Percentiles rank a stretch among this genome's conserved stretches.
Evolutionary conservation across 2,888 invertebrate species (phyloP).

Genomic region (Melipona bicolor): DNA sequence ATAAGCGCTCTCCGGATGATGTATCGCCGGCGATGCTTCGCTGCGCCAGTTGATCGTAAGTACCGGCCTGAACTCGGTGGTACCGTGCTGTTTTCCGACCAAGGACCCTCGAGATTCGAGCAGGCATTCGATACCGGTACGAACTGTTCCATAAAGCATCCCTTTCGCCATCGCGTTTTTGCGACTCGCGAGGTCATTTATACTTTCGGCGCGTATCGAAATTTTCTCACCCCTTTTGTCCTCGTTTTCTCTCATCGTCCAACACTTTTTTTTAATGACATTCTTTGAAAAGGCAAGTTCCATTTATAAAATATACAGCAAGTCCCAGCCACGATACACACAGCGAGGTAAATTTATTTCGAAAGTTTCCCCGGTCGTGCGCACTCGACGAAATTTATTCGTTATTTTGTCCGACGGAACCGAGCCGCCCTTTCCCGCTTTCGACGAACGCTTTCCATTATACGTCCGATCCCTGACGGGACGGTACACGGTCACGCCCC

Average conservation of each 20-base stretch:
- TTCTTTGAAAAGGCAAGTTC: not conserved
- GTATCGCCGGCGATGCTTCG: conserved; percentile 75
- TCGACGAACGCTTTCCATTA: conserved; percentile 55
- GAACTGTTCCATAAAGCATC: conserved; percentile 38
- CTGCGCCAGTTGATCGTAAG: conserved; percentile 73
- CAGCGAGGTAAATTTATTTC: not conserved
- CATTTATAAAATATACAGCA: not conserved
- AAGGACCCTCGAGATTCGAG: conserved; percentile 59
- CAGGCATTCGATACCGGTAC: conserved; percentile 45
- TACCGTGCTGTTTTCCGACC: conserved; percentile 57
- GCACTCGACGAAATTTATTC: conserved; percentile 27
- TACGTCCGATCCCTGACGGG: conserved; percentile 56
- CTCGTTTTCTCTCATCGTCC: too few species aligned
- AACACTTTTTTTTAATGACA: not conserved
- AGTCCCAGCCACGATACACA: not conserved
- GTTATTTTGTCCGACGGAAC: conserved; percentile 10
- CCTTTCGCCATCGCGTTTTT: conserved; percentile 1
- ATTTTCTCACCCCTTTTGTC: not conserved
- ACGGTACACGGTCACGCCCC: conserved; percentile 72
- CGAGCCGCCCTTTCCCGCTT: conserved; percentile 38
- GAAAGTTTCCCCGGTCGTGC: not conserved
- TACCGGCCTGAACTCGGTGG: conserved; percentile 57
- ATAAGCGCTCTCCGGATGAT: conserved; percentile 76
- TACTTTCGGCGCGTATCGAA: not conserved
- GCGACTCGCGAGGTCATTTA: not conserved